phyloP scores from a whole-genome alignment of 2,797 vertebrate species.

The Echeneis naucrates region DNA sequence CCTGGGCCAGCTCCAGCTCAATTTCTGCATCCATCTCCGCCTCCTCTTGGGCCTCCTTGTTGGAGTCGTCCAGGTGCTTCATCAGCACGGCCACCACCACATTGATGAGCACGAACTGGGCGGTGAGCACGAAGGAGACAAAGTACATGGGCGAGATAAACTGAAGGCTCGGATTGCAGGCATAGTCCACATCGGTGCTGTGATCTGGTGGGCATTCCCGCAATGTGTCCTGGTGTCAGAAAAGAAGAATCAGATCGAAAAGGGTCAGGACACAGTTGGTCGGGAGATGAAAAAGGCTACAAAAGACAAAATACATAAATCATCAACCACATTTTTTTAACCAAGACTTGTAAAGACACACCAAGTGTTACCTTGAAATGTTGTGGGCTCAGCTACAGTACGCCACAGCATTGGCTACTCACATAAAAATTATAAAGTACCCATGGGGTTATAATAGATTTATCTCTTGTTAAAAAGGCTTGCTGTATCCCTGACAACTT shows the following conservation, averaged over 20 bases:
- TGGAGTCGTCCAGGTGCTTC: slow-evolving; percentile 99
- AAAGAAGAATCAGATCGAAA: slow-evolving; percentile 2
- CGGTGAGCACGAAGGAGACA: slow-evolving; percentile 99
- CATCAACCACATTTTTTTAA: background rate
- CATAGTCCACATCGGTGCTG: slow-evolving; percentile 87
- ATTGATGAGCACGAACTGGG: slow-evolving; percentile 99
- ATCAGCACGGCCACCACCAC: slow-evolving; percentile 99
- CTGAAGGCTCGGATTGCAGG: slow-evolving; percentile 97
- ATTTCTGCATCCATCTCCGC: slow-evolving; percentile 99
- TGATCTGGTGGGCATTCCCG: slow-evolving; percentile 91
- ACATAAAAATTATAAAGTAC: background rate
- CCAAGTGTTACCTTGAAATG: background rate
- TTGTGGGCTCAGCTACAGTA: background rate
- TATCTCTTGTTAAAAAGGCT: slow-evolving; percentile 14
- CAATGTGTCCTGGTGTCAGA: slow-evolving; percentile 89
- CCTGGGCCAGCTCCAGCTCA: slow-evolving; percentile 94
- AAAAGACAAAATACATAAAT: slow-evolving; percentile 4
- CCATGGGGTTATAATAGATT: slow-evolving; percentile 14
- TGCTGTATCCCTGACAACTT: slow-evolving; percentile 32
- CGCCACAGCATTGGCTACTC: background rate
- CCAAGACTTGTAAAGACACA: background rate
- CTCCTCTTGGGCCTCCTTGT: slow-evolving; percentile 98
- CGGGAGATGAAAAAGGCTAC: background rate
- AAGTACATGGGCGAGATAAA: slow-evolving; percentile 99
- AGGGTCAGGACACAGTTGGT: slow-evolving; percentile 2